Base-by-base conservation (phyloP, 2,888 invertebrate genomes). In the Uloborus plumipes region DNA sequence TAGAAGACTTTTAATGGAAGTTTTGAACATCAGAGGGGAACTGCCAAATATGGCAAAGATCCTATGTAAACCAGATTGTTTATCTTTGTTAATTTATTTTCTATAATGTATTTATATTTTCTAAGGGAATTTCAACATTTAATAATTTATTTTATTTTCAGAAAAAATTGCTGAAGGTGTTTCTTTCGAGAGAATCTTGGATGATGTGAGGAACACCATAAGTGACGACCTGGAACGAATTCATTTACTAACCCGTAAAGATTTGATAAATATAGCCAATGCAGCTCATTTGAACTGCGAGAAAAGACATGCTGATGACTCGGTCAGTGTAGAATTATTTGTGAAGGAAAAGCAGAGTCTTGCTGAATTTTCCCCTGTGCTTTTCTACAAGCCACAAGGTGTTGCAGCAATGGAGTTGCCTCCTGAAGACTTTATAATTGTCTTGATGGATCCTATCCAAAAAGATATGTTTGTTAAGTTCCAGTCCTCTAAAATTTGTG, bases 391-490 rank as follows among this genome's bases (percentile, higher is more conserved):
- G 58, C 47, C 67, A 22, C 67, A 69, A 51, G 69, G 50, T 1
- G 49, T 16, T 39, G 22, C 7, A 39, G 3, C 4, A 2, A 31
- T 4, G 7, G 49, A 49, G 49, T 16, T 59, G 0, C 20, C 26
- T 26, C 26, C 22, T 2, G 39, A 69, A 18, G 61, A 76, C 22
- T 76, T 81, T 55, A 50, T 61, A 14, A 26, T 84, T 13, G 66
- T 59, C 18, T 31, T 84, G 3, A 81, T 84, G 84, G 73, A 66
- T 18, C 22, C 49, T 22, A 13, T 61, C 1, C 84, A 84, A 58
- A n/a, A 26, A 61, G 39, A 76, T 39, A 39, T 84, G 70, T 47
- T 81, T 0, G 31, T 22, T 16, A 71, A 72, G 62, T 77, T 71
- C 18, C 58, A 81, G 13, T 20, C 31, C 3, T 15, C 53, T 3